A percentile compares a stretch with the other conserved stretches of the same genome.
phyloP scores from a whole-genome alignment of 2,113 vertebrate genomes.

The Athene cunicularia region DNA sequence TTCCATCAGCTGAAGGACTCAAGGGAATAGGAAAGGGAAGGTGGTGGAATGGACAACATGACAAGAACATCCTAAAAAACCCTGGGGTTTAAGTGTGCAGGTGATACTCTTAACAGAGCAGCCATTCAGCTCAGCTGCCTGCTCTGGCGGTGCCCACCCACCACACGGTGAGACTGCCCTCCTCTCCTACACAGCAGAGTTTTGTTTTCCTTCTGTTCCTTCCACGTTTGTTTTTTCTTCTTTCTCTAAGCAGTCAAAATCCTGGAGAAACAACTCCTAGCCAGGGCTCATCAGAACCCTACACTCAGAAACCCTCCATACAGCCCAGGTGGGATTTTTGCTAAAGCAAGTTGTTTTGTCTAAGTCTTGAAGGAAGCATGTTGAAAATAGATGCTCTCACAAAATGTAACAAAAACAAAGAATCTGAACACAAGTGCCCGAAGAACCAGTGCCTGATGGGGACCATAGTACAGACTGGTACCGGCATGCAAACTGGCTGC shows the following conservation, averaged over 20 bases:
- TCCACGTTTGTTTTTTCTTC: background rate
- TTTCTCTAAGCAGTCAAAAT: background rate
- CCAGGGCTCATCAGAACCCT: background rate
- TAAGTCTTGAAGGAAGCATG: fast-evolving
- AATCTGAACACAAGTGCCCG: background rate
- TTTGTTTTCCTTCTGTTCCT: background rate
- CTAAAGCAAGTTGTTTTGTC: background rate
- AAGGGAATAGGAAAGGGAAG: background rate
- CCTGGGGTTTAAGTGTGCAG: background rate
- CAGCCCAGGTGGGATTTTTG: background rate
- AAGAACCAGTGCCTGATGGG: background rate
- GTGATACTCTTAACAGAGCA: background rate
- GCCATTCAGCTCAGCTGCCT: background rate
- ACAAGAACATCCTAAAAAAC: background rate
- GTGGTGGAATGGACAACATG: background rate
- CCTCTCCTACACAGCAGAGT: background rate
- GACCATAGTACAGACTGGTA: too few species aligned
- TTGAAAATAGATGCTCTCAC: background rate
- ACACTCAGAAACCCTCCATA: background rate
- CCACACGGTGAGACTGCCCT: fast-evolving
- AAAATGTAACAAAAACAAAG: background rate
- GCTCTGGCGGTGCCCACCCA: background rate
- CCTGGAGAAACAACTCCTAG: background rate
- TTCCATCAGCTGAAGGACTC: background rate
- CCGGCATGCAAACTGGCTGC: background rate